Evolutionary conservation across 1,140 invertebrate genomes (phyloP).

Genomic region (Campoletis sonorensis): DNA sequence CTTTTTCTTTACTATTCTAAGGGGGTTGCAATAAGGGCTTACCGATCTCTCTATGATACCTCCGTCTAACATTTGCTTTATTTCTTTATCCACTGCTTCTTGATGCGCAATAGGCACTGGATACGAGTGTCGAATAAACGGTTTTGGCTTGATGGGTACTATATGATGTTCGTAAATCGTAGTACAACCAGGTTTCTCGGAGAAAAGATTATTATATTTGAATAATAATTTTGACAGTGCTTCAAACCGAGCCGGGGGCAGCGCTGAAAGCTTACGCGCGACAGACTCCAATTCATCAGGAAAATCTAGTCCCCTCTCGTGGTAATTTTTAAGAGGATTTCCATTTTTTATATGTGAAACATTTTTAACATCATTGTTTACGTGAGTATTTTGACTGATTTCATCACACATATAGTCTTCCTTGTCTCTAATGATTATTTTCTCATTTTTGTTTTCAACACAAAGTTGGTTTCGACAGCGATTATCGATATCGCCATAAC

Average conservation of each 20-base stretch:
- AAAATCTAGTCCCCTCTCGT: background rate
- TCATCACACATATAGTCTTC: no score
- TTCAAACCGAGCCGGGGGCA: background rate
- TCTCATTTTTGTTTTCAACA: no score
- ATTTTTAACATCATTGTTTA: background rate
- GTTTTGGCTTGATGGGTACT: conserved; percentile 13
- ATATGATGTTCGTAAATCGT: conserved; percentile 23
- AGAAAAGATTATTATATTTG: conserved; percentile 14
- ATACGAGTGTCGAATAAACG: conserved; percentile 49
- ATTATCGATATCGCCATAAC: no score
- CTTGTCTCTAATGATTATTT: no score
- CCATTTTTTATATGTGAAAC: background rate
- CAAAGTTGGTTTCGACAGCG: no score
- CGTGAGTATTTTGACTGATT: no score
- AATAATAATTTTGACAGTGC: conserved; percentile 14
- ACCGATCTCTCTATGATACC: conserved; percentile 56
- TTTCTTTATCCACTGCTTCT: conserved; percentile 16
- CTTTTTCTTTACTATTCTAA: conserved; percentile 50
- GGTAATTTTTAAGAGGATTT: no score
- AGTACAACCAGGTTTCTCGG: conserved; percentile 19
- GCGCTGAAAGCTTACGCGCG: conserved; percentile 32
- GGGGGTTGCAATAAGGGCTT: conserved; percentile 62
- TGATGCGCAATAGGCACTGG: conserved; percentile 48
- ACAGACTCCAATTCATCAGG: conserved; percentile 15
- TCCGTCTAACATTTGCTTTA: conserved; percentile 48